Conservation (phyloP, 2,888 invertebrate genomes). For the Podabrus alpinus region DNA sequence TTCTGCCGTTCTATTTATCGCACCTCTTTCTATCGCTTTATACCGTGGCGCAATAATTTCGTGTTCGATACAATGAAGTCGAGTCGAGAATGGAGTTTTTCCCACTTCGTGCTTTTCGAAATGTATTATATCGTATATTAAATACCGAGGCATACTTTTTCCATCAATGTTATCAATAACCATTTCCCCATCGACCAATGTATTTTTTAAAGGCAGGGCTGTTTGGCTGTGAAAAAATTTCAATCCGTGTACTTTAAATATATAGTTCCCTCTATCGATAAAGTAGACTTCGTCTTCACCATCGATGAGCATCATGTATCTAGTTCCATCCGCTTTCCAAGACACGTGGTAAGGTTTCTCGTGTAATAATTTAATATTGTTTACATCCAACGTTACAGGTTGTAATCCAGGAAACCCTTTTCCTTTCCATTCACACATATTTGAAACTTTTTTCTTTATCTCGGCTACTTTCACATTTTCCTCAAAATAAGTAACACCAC, state of each 20-base stretch:
- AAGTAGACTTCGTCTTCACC: slow-evolving; percentile 88
- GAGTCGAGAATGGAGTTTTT: slow-evolving; percentile 73
- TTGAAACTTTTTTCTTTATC: slow-evolving; percentile 75
- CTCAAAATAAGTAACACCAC: slow-evolving; percentile 74
- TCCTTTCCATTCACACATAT: slow-evolving; percentile 77
- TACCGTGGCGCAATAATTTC: slow-evolving; percentile 74
- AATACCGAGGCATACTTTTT: slow-evolving; percentile 79
- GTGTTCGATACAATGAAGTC: slow-evolving; percentile 76
- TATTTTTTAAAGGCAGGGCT: slow-evolving; percentile 74
- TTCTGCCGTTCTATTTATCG: slow-evolving; percentile 75
- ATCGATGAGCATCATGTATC: slow-evolving; percentile 96
- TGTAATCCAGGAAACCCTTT: slow-evolving; percentile 63
- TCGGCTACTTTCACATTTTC: slow-evolving; percentile 60
- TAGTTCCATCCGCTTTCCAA: slow-evolving; percentile 99
- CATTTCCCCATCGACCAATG: slow-evolving; percentile 97
- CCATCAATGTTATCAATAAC: slow-evolving; percentile 86
- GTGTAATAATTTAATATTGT: slow-evolving; percentile 76
- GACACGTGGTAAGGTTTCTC: slow-evolving; percentile 91
- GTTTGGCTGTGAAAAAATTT: slow-evolving; percentile 80
- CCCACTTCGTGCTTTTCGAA: slow-evolving; percentile 81
- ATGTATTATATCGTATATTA: slow-evolving; percentile 92
- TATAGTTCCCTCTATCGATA: slow-evolving; percentile 92
- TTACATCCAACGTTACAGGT: slow-evolving; percentile 92
- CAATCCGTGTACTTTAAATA: slow-evolving; percentile 82
- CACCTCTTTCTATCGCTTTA: slow-evolving; percentile 74